A percentile compares a stretch with the other conserved stretches of the same genome.
Conservation (phyloP, 1,140 invertebrate genomes). For the Penaeus japonicus region DNA sequence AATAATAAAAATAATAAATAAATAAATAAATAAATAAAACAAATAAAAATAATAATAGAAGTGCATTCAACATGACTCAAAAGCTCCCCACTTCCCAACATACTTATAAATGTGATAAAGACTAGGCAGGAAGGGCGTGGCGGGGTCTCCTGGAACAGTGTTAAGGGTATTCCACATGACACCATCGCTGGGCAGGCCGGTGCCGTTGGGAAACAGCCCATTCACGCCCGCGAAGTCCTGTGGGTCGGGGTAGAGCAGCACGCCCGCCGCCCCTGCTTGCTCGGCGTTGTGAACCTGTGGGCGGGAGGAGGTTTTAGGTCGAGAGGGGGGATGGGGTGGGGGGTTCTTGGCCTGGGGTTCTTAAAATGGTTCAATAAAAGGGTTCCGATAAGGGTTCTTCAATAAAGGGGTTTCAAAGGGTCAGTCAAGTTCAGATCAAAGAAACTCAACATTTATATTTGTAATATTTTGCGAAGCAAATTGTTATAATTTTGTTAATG, state of each 20-base stretch:
- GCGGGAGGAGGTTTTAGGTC: not conserved
- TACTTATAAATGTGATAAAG: slow-evolving; percentile 31
- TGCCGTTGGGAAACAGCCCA: slow-evolving; percentile 25
- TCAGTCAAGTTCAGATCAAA: no score
- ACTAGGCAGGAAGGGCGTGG: slow-evolving; percentile 34
- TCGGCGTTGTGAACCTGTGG: slow-evolving; percentile 31
- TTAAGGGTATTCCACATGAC: slow-evolving; percentile 10
- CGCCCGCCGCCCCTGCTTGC: slow-evolving; percentile 26
- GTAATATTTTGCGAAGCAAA: no score
- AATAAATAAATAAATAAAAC: not conserved
- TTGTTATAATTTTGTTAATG: no score
- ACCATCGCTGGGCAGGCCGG: slow-evolving; percentile 30
- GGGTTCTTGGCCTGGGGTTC: not conserved
- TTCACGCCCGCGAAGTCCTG: not conserved
- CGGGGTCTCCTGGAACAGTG: slow-evolving; percentile 27
- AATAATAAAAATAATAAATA: not conserved
- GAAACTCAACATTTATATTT: no score
- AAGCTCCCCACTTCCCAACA: not conserved
- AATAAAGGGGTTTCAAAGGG: no score
- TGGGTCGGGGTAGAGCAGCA: slow-evolving; percentile 38
- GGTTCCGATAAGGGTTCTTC: no score
- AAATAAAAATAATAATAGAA: not conserved
- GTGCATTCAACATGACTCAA: not conserved
- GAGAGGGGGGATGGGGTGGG: no score
- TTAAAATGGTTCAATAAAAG: no score